Base-by-base conservation (phyloP, 2,797 vertebrate species). In the Rhabdomys pumilio region DNA sequence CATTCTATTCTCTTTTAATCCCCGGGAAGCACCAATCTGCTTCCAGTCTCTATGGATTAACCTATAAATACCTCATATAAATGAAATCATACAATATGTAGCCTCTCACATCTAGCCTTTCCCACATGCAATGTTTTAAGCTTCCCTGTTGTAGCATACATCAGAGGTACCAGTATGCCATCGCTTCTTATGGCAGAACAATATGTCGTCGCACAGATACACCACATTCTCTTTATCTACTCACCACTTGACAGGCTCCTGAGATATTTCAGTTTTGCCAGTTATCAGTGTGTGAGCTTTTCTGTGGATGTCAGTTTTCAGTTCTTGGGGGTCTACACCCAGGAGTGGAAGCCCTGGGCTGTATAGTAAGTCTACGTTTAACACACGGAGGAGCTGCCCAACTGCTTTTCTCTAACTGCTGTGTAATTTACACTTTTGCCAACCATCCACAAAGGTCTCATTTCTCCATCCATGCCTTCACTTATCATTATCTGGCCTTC, bases 301-400 rank as follows among this genome's bases (percentile, higher is more conserved):
- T 84, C 38, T 92, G 90, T 84, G 67, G 85, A 91, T n/a, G 50
- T 15, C 31, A 75, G 50, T 29, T 85, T 95, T 75, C 50, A 83
- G 17, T 53, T 93, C 44, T 92, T 89, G 59, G 34, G 77, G 38
- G 34, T 61, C 24, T 59, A 81, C 38, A 89, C 67, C 55, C 83
- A 61, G 86, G 79, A 89, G 63, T 75, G 50, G 83, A 91, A 89
- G 80, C 86, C 41, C 38, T 69, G 73, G 83, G 34, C 57, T 34
- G 59, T 77, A 6, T 75, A 44, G 26, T 82, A 82, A 93, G 85
- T 93, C 90, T 81, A 69, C 65, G 69, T 93, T 93, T 94, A 93
- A 55, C 69, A 67, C 69, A 34, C 12, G 0, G 41, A 95, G 67
- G 53, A 90, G 67, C 4, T 61, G 77, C 41, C 65, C 86, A 34